Evolutionary conservation across 2,888 invertebrate species (phyloP).

Genomic region (Eilema sororculum): DNA sequence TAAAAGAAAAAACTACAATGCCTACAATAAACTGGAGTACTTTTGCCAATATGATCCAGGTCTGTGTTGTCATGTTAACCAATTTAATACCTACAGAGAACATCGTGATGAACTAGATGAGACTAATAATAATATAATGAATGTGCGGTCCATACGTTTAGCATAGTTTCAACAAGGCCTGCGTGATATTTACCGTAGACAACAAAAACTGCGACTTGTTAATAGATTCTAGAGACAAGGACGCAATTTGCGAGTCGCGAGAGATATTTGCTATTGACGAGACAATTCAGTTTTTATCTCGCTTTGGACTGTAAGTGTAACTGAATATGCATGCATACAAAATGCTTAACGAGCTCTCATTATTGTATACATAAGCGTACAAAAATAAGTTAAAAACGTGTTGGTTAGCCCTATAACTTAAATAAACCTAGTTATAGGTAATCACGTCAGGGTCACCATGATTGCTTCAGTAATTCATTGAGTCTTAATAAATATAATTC

Average conservation of each 20-base stretch:
- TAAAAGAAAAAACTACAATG: too few species aligned
- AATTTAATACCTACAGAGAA: background rate
- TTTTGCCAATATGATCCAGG: background rate
- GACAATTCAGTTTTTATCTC: too few species aligned
- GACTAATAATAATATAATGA: constrained; percentile 1
- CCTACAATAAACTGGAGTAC: background rate
- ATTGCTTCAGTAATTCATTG: too few species aligned
- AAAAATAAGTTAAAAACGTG: too few species aligned
- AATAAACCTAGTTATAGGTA: too few species aligned
- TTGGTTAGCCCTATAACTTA: too few species aligned
- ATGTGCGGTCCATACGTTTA: background rate
- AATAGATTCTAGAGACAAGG: background rate
- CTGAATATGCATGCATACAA: too few species aligned
- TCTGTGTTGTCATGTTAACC: background rate
- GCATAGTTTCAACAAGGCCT: background rate
- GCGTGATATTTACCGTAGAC: background rate
- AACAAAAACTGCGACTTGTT: background rate
- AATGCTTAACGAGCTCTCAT: too few species aligned
- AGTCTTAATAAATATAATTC: too few species aligned
- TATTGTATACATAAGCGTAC: too few species aligned
- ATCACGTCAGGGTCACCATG: too few species aligned
- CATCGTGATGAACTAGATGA: background rate
- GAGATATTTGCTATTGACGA: background rate
- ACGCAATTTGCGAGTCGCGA: background rate
- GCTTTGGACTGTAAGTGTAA: too few species aligned